These are phyloP conservation scores for Engraulis encrasicolus DNA, from an alignment of 2,113 vertebrate genomes.

Conservation along the genomic window DNA sequence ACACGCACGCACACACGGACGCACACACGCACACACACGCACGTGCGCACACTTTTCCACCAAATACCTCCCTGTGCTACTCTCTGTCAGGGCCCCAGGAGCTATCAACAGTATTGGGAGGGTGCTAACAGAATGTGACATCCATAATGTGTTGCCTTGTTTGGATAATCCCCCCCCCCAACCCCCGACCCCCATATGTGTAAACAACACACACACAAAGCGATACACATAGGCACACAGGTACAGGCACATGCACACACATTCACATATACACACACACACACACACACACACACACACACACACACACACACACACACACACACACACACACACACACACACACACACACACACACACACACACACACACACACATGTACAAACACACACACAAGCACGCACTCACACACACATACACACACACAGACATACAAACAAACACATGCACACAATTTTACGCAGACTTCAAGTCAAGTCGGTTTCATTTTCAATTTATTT, in stretches of 20 bases:
- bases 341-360: background rate
- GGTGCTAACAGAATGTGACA: background rate
- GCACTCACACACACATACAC: background rate
- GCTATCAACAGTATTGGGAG: background rate
- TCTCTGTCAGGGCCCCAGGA: background rate
- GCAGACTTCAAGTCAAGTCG: no score
- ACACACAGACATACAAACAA: background rate
- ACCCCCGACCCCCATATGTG: background rate
- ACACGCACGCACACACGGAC: background rate
- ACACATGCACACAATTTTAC: background rate
- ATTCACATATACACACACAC: constrained; percentile 13
- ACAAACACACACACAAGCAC: background rate
- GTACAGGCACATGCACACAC: background rate
- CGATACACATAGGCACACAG: background rate
- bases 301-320: constrained; percentile 39
- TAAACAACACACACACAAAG: background rate
- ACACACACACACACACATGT: background rate
- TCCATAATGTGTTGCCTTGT: background rate
- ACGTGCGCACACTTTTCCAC: background rate
- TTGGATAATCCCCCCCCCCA: background rate
- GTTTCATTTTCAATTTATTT: no score
- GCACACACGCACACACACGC: background rate
- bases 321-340: constrained; percentile 19
- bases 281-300: constrained; percentile 13
- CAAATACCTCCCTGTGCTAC: background rate